These are phyloP conservation scores for Hucho hucho DNA, from an alignment of 2,113 vertebrate species.

Conservation along the genomic window DNA sequence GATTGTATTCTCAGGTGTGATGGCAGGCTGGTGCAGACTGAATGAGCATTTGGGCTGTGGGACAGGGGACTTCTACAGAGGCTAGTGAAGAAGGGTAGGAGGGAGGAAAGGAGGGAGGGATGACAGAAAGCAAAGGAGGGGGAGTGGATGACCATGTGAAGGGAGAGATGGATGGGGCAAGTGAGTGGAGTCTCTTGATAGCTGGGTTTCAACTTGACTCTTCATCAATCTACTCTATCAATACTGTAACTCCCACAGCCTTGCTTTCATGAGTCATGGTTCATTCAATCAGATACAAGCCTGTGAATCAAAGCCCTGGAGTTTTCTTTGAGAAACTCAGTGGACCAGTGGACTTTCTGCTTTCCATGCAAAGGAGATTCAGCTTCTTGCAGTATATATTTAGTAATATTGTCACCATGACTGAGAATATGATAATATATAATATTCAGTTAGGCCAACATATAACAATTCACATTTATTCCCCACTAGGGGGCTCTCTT, in stretches of 20 bases:
- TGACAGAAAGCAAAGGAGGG: background rate
- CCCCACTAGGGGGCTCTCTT: too few species aligned
- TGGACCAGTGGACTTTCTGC: background rate
- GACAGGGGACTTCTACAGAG: background rate
- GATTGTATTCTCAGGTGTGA: constrained; percentile 20
- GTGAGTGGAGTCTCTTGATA: background rate
- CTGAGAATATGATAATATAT: too few species aligned
- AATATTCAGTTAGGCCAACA: too few species aligned
- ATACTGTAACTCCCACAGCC: background rate
- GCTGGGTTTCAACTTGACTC: constrained; percentile 18
- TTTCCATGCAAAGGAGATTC: background rate
- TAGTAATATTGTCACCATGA: too few species aligned
- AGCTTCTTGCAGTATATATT: too few species aligned
- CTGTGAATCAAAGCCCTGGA: background rate
- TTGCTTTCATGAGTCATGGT: background rate
- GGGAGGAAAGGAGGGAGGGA: background rate
- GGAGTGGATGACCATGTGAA: background rate
- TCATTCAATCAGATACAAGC: background rate
- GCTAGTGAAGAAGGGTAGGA: background rate
- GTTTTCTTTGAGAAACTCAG: background rate
- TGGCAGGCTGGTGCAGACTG: background rate
- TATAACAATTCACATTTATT: too few species aligned
- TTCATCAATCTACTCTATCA: background rate
- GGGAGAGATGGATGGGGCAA: background rate
- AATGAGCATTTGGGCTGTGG: constrained; percentile 24